Conservation (phyloP, 2,113 vertebrate genomes). For the Engystomops pustulosus region DNA sequence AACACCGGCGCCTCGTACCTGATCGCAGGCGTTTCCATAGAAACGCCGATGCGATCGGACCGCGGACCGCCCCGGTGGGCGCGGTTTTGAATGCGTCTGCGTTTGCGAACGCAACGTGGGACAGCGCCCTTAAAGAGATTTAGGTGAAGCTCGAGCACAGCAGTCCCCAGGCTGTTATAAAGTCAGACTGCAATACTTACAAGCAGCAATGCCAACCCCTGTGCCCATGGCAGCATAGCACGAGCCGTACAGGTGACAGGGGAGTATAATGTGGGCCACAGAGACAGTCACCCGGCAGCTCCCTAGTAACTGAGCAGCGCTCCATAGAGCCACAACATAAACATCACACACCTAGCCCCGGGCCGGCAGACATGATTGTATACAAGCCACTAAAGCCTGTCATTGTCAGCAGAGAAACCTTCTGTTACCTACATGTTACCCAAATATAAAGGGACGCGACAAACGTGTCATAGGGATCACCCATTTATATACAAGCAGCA, state of each 20-base stretch:
- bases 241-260: background rate
- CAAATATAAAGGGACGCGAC: background rate
- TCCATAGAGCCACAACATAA: conserved; percentile 15
- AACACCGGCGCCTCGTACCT: too few relatives aligned
- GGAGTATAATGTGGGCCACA: background rate
- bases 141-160: too few relatives aligned
- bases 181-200: background rate
- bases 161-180: too few relatives aligned
- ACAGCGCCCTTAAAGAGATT: too few relatives aligned
- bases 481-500: background rate
- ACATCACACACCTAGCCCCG: conserved; percentile 21
- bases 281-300: conserved; percentile 28
- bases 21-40: too few relatives aligned
- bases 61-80: too few relatives aligned
- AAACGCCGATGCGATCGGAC: too few relatives aligned
- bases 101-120: too few relatives aligned
- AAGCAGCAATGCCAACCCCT: background rate
- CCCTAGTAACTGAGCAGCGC: conserved; percentile 37
- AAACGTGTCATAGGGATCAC: background rate
- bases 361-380: conserved; percentile 19
- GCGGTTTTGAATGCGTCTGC: too few relatives aligned
- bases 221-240: background rate
- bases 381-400: background rate
- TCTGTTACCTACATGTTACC: conserved; percentile 16
- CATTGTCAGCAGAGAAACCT: background rate